These are phyloP conservation scores for Pegoplata infirma DNA, from an alignment of 2,888 invertebrate species.

Conservation along the genomic window DNA sequence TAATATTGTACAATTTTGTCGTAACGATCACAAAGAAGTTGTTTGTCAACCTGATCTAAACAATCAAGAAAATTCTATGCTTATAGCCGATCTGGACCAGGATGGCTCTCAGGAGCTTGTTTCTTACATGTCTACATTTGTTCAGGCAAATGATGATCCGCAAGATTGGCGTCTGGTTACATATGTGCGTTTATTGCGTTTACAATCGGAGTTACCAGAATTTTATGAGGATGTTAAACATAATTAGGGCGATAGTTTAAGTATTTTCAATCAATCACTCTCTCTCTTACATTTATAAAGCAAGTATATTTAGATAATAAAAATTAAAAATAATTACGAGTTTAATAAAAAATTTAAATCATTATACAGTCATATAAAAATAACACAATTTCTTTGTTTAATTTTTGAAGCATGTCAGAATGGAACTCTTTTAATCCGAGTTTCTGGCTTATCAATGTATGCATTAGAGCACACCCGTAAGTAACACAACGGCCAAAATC, in stretches of 20 bases:
- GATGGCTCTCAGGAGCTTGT: conserved; percentile 88
- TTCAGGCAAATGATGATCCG: conserved; percentile 71
- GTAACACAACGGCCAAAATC: too few species aligned
- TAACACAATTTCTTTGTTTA: too few species aligned
- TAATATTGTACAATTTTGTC: conserved; percentile 87
- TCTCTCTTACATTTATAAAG: conserved; percentile 33
- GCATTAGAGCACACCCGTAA: too few species aligned
- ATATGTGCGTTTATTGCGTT: conserved; percentile 83
- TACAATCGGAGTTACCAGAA: conserved; percentile 86
- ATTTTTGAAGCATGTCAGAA: too few species aligned
- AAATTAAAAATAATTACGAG: background rate
- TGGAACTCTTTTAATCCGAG: too few species aligned
- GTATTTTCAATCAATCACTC: conserved; percentile 13
- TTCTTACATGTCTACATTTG: conserved; percentile 85
- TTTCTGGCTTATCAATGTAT: too few species aligned
- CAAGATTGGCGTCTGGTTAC: conserved; percentile 83
- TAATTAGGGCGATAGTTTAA: conserved; percentile 51
- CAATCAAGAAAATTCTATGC: conserved; percentile 85
- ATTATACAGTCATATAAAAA: too few species aligned
- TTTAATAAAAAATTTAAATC: background rate
- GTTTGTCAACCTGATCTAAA: conserved; percentile 87
- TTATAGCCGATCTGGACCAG: conserved; percentile 86
- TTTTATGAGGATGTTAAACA: conserved; percentile 79
- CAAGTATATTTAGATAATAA: conserved; percentile 21
- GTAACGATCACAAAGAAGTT: conserved; percentile 70